Percentiles rank a stretch among this genome's conserved stretches.
phyloP scores from a whole-genome alignment of 2,113 vertebrate species.

The Prochilodus magdalenae region DNA sequence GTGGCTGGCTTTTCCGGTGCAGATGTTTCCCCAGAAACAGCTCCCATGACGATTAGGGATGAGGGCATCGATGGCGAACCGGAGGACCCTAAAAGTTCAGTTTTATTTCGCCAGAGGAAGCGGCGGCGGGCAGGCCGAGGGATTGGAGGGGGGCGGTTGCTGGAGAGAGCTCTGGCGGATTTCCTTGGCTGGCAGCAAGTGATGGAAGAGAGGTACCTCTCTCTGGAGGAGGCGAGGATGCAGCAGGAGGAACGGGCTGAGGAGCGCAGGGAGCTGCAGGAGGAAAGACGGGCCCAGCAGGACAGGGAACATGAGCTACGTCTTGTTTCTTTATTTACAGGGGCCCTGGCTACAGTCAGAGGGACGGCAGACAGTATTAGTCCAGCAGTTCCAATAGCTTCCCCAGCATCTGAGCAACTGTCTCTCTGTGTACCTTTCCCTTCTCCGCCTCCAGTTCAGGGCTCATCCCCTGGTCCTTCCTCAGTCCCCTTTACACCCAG shows the following conservation, averaged over 20 bases:
- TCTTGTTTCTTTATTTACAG: constrained; percentile 80
- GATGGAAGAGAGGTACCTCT: constrained; percentile 80
- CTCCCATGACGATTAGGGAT: constrained; percentile 40
- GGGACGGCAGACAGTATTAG: not conserved
- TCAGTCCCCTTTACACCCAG: constrained; percentile 50
- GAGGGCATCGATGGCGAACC: constrained; percentile 44
- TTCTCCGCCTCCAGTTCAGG: constrained; percentile 7
- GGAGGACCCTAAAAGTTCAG: constrained; percentile 17
- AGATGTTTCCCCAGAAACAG: constrained; percentile 52
- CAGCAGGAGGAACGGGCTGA: constrained; percentile 79
- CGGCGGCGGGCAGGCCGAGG: constrained; percentile 62
- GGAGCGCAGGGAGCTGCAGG: constrained; percentile 81
- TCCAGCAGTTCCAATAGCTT: too few species aligned
- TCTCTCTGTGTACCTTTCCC: not conserved
- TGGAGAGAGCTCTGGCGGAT: constrained; percentile 77
- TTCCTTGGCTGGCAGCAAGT: constrained; percentile 80
- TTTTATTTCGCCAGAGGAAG: constrained; percentile 68
- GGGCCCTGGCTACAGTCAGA: constrained; percentile 62
- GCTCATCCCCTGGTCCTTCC: constrained; percentile 26
- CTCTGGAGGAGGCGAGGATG: constrained; percentile 77
- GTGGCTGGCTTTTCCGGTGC: constrained; percentile 69
- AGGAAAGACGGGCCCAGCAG: constrained; percentile 80
- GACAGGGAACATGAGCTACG: constrained; percentile 83
- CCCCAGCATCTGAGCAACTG: not conserved
- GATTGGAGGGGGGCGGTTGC: constrained; percentile 53